A percentile compares a stretch with the other conserved stretches of the same genome.
These are phyloP conservation scores for Apocheima hispidaria DNA, from an alignment of 2,888 invertebrate species.

Conservation along the genomic window DNA sequence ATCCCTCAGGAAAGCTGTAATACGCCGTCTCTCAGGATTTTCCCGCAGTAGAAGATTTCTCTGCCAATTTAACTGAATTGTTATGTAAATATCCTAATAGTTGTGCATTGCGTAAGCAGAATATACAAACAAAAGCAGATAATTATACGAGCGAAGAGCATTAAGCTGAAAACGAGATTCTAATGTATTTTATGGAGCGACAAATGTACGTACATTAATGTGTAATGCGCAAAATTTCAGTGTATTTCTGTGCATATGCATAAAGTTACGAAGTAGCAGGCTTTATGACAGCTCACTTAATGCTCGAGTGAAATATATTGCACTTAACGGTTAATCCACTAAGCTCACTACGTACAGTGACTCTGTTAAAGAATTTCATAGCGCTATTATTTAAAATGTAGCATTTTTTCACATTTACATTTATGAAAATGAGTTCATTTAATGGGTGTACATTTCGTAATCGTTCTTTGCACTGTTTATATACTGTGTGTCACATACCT, in stretches of 20 bases:
- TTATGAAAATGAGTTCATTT: background rate
- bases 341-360: slow-evolving; percentile 3
- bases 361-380: slow-evolving; percentile 16
- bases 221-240: slow-evolving; percentile 23
- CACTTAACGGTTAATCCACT: slow-evolving; percentile 21
- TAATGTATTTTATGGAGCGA: slow-evolving; percentile 32
- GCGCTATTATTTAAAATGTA: slow-evolving; percentile 1
- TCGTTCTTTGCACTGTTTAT: background rate
- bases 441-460: background rate
- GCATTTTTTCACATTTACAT: slow-evolving; percentile 1
- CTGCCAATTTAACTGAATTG: slow-evolving; percentile 32
- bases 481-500: no score
- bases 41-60: slow-evolving; percentile 14
- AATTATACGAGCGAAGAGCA: slow-evolving; percentile 17
- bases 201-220: slow-evolving; percentile 30
- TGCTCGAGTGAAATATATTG: slow-evolving; percentile 30
- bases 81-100: slow-evolving; percentile 28
- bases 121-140: slow-evolving; percentile 13
- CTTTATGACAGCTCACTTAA: slow-evolving; percentile 29
- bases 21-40: slow-evolving; percentile 21
- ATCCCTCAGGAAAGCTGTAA: slow-evolving; percentile 25
- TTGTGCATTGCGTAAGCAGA: slow-evolving; percentile 20
- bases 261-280: slow-evolving; percentile 15
- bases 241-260: slow-evolving; percentile 31
- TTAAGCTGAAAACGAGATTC: slow-evolving; percentile 26